These are phyloP conservation scores for Poeciliopsis turrubarensis DNA, from an alignment of 2,113 vertebrate species.

Conservation along the genomic window DNA sequence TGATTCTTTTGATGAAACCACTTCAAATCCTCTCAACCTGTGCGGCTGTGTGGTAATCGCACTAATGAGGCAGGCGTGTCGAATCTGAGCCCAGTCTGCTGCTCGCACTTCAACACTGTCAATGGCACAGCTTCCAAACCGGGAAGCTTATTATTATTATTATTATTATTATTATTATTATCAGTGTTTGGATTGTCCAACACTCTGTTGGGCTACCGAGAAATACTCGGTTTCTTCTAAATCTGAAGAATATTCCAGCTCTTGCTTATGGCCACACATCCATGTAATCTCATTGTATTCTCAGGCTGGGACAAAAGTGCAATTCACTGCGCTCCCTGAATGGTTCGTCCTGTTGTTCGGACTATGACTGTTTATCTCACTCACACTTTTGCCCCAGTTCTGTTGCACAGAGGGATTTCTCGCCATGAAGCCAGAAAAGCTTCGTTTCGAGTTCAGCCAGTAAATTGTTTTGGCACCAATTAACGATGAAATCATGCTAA, in stretches of 20 bases:
- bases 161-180: not conserved
- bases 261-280: not conserved
- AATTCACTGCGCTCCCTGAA: not conserved
- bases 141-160: not conserved
- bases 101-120: constrained; percentile 19
- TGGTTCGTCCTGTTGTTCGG: not conserved
- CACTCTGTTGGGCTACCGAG: constrained; percentile 5
- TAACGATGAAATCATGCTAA: too few relatives aligned
- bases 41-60: constrained; percentile 90
- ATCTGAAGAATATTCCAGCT: not conserved
- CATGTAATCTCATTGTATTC: not conserved
- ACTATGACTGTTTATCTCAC: not conserved
- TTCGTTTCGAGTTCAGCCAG: not conserved
- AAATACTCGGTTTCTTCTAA: not conserved
- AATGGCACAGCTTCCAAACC: not conserved
- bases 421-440: not conserved
- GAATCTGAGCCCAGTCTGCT: constrained; percentile 57
- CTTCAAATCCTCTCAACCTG: constrained; percentile 87
- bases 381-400: not conserved
- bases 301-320: not conserved
- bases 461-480: not conserved
- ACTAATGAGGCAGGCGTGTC: constrained; percentile 91
- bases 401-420: not conserved
- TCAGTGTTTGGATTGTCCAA: not conserved
- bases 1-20: constrained; percentile 92